Evolutionary conservation across 2,888 invertebrate species (phyloP).

Genomic region (Zonitis immaculata): DNA sequence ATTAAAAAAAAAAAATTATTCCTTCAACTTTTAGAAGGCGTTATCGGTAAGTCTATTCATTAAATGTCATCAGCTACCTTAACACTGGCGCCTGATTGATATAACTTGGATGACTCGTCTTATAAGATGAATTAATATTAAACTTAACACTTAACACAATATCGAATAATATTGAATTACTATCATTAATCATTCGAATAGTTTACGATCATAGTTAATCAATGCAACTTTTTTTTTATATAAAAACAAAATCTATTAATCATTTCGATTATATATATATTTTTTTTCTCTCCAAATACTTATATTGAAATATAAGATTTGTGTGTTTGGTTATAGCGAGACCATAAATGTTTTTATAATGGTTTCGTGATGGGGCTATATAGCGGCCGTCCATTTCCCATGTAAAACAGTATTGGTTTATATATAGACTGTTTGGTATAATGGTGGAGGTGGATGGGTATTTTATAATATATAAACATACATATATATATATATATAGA

Average conservation of each 20-base stretch:
- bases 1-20: too few species aligned
- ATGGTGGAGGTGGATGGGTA: too few species aligned
- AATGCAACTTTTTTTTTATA: too few species aligned
- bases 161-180: constrained; percentile 24
- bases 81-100: constrained; percentile 29
- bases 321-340: too few species aligned
- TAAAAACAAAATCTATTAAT: too few species aligned
- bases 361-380: constrained; percentile 8
- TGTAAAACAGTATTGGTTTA: constrained; percentile 29
- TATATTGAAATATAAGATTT: too few species aligned
- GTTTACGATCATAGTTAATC: constrained; percentile 1
- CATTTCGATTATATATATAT: not conserved
- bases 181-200: constrained; percentile 26
- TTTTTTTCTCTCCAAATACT: too few species aligned
- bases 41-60: constrained; percentile 17
- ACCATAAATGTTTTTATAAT: too few species aligned
- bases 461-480: too few species aligned
- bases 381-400: constrained; percentile 24
- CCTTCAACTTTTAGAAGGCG: too few species aligned
- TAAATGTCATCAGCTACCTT: constrained; percentile 24
- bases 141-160: constrained; percentile 5
- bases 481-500: not conserved
- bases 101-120: constrained; percentile 21
- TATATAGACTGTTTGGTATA: too few species aligned
- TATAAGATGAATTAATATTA: not conserved